A percentile compares a stretch with the other conserved stretches of the same genome.
These are phyloP conservation scores for Aegithalos caudatus DNA, from an alignment of 2,113 vertebrate species.

Conservation along the genomic window DNA sequence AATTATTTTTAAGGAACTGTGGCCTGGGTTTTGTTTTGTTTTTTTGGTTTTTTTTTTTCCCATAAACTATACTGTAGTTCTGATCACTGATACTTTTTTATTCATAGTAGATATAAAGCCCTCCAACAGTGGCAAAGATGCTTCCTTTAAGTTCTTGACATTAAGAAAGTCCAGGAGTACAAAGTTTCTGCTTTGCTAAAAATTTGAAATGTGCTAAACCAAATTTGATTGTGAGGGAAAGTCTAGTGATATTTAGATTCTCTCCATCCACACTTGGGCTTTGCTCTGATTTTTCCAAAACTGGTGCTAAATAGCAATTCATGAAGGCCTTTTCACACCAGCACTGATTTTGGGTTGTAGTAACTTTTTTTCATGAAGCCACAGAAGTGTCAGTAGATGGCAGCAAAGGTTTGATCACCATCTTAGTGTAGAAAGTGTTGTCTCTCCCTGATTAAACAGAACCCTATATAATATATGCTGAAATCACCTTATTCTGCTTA, in stretches of 20 bases:
- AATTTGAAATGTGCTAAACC: background rate
- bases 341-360: background rate
- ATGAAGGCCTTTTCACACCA: background rate
- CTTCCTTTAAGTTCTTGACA: background rate
- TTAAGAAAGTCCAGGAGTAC: background rate
- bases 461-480: background rate
- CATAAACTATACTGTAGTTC: background rate
- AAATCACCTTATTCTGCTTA: background rate
- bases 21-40: background rate
- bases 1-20: background rate
- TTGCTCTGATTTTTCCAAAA: background rate
- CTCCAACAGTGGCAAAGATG: background rate
- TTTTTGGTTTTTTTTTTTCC: background rate
- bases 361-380: background rate
- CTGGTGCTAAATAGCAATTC: background rate
- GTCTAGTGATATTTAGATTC: background rate
- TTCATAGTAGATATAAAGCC: background rate
- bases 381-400: slow-evolving; percentile 21
- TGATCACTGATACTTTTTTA: background rate
- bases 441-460: background rate
- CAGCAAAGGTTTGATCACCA: background rate
- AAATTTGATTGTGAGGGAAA: background rate
- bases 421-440: background rate
- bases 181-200: background rate
- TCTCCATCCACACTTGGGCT: background rate